Base-by-base conservation (phyloP, 2,113 vertebrate genomes). In the Diadophis punctatus region DNA sequence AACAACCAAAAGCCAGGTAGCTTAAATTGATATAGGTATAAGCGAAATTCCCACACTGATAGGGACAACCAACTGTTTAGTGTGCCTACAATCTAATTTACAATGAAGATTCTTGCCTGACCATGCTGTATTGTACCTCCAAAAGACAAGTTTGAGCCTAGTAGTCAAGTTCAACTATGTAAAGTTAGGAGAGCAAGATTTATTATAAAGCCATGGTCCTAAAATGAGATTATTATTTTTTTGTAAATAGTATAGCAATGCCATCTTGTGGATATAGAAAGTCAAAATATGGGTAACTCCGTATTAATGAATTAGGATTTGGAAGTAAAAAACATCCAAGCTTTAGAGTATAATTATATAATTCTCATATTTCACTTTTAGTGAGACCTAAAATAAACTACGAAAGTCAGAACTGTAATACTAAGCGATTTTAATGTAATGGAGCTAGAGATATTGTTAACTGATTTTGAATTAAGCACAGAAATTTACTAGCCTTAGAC, bases 251-350 rank as follows among this genome's bases (percentile, higher is more conserved):
- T 34, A 90, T n/a, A 60, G 23, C 30, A 49, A 39, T 90, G 91
- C 63, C 87, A 92, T 92, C 88, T 92, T 92, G 88, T 92, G 88
- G 92, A 86, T 55, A 90, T 3, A 86, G 5, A 55, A 12, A 89
- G 11, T 49, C 23, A 53, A 88, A 92, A 43, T 55, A 53, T 30
- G 43, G 86, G 52, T 74, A 88, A 55, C 68, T 49, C 39, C 1
- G 0, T 30, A 80, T 51, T 53, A 55, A 80, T n/a, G 11, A 30
- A 85, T 87, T 51, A 23, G n/a, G 8, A 34, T 27, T 51, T 51
- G 22, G 20, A 87, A n/a, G 10, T 52, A 55, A 86, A 60, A 86
- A 87, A 88, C 4, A 34, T 74, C 12, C 25, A 60, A 63, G 34
- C 25, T 60, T 91, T 56, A 60, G 30, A 60, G 20, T 39, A 25